A percentile compares a stretch with the other conserved stretches of the same genome.
phyloP scores from a whole-genome alignment of 2,797 vertebrate genomes.

The Acanthiza pusilla region DNA sequence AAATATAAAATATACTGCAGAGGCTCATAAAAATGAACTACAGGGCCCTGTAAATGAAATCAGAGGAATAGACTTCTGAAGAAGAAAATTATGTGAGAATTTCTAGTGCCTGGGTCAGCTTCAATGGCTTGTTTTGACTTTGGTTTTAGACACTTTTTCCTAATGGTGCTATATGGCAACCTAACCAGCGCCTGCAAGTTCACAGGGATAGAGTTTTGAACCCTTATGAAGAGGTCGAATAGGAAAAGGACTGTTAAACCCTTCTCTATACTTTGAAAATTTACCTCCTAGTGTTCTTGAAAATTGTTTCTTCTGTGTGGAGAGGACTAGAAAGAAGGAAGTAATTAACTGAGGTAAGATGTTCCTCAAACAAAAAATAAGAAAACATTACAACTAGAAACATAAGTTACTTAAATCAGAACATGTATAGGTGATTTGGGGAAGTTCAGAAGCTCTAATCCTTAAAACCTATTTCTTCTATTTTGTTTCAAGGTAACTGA shows the following conservation, averaged over 20 bases:
- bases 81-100: not conserved
- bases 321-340: not conserved
- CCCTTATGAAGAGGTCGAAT: not conserved
- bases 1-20: not conserved
- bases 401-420: not conserved
- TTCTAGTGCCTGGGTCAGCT: not conserved
- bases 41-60: not conserved
- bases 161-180: not conserved
- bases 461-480: not conserved
- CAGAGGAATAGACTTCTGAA: not conserved
- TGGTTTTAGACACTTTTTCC: not conserved
- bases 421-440: not conserved
- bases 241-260: not conserved
- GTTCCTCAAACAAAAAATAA: not conserved
- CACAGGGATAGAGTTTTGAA: not conserved
- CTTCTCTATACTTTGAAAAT: not conserved
- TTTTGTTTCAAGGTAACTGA: not conserved
- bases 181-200: not conserved
- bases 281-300: slow-evolving; percentile 1
- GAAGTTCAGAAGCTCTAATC: not conserved
- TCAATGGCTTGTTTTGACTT: not conserved
- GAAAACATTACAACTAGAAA: not conserved
- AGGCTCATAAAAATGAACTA: not conserved
- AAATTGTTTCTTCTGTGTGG: not conserved
- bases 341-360: not conserved